phyloP scores from a whole-genome alignment of 2,888 invertebrate species.

The Mactromeris polynyma region DNA sequence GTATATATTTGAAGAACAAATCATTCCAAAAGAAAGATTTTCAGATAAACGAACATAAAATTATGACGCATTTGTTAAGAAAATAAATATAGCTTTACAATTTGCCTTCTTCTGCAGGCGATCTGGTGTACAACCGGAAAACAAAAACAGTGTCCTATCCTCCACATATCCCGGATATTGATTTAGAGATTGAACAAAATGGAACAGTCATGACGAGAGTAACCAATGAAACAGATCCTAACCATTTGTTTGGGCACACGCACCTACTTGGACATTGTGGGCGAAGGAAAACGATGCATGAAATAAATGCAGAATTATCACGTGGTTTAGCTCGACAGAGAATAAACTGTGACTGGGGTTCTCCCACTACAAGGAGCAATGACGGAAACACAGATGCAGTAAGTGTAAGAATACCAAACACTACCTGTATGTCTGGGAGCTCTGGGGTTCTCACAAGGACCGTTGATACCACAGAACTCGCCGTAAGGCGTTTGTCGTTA shows the following conservation, averaged over 20 bases:
- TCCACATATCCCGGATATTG: background rate
- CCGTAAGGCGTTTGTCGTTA: background rate
- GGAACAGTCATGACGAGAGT: background rate
- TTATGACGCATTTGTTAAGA: no score
- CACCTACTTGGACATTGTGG: conserved; percentile 55
- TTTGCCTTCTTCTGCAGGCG: conserved; percentile 40
- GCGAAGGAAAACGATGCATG: conserved; percentile 36
- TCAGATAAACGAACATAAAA: no score
- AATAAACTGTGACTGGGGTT: background rate
- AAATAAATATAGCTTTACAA: no score
- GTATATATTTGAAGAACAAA: no score
- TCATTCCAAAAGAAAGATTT: no score
- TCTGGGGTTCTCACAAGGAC: background rate
- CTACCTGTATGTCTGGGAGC: background rate
- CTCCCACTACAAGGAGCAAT: background rate
- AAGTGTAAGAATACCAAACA: background rate
- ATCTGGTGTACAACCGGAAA: conserved; percentile 71
- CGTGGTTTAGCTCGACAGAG: background rate
- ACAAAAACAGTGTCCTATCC: conserved; percentile 55
- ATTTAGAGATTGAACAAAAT: background rate
- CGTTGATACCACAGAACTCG: background rate
- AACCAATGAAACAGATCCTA: conserved; percentile 27
- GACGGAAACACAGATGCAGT: background rate
- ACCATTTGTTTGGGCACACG: background rate
- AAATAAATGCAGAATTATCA: conserved; percentile 54